A percentile compares a stretch with the other conserved stretches of the same genome.
phyloP scores from a whole-genome alignment of 2,888 invertebrate genomes.

The Epistrophe grossulariae region DNA sequence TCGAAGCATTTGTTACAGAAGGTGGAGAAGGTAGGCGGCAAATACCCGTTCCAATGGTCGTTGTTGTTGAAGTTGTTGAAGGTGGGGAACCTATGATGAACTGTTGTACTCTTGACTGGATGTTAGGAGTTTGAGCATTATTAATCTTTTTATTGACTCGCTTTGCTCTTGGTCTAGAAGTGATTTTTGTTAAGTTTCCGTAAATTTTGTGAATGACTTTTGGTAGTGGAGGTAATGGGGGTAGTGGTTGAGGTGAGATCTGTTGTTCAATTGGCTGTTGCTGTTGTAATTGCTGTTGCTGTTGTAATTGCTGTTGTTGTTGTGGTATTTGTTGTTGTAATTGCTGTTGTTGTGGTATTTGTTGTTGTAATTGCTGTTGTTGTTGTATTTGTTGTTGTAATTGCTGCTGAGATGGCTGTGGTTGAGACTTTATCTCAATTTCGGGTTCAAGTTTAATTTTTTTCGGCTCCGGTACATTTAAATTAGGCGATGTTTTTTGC shows the following conservation, averaged over 20 bases:
- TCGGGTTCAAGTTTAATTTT: slow-evolving; percentile 49
- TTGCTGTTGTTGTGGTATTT: background rate
- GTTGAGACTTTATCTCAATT: slow-evolving; percentile 3
- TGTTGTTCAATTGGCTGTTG: slow-evolving; percentile 13
- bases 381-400: background rate
- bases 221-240: too few species aligned
- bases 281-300: background rate
- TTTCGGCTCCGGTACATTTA: background rate
- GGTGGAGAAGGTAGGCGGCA: background rate
- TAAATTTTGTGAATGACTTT: background rate
- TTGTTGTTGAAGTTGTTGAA: background rate
- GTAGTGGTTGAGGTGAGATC: slow-evolving; percentile 18
- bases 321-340: background rate
- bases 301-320: too few species aligned
- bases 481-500: slow-evolving; percentile 44
- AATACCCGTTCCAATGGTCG: background rate
- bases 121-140: slow-evolving; percentile 12
- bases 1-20: background rate
- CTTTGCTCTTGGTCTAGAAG: background rate
- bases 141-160: background rate
- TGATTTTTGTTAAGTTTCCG: slow-evolving; percentile 10
- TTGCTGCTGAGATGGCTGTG: background rate
- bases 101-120: slow-evolving; percentile 66
- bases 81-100: slow-evolving; percentile 50
- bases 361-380: background rate